Base-by-base conservation (phyloP, 2,888 invertebrate genomes). In the Oscheius onirici region DNA sequence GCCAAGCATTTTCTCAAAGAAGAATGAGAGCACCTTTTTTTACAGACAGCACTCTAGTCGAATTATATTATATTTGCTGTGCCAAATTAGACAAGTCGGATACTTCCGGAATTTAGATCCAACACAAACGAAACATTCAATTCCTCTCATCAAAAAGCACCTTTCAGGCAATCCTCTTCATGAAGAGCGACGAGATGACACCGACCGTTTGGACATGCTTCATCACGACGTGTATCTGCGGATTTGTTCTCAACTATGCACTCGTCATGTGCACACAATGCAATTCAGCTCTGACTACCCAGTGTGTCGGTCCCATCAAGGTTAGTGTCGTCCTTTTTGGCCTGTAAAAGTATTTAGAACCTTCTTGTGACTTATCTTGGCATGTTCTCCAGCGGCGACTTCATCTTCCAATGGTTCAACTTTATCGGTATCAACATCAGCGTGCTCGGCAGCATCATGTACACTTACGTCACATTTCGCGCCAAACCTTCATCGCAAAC, bases 301-400 rank as follows among this genome's bases (percentile, higher is more conserved):
- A 97, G 5, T 96, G 99, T 73, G 94, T 99, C 79, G 99, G 99
- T 3, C 97, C 97, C 87, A 91, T 99, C 69, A 99, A 99, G 87
- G 90, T 90, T 76, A 72, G 77, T 34, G 8, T 34, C 11, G 6
- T 13, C 17, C 3, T 67, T 24, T 15, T n/a, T 0, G 0, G 41
- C 15, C 2, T 40, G 34, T 13, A 2, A 46, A 22, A 58, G 1
- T 17, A 65, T 85, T 65, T 84, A 91, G 90, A 99, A 99, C 90
- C 93, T 99, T 82, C 91, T 95, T 82, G 94, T 99, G 3, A 99
- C 99, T 0, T 99, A 99, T 89, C 90, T 95, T 77, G 97, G 97
- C 34, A 99, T 99, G 97, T 92, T 96, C 51, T 93, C 97, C 70
- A 97, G 97, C 55, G 97, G 97, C n/a, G 99, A 99, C 89, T 99